phyloP scores from a whole-genome alignment of 2,113 vertebrate genomes.

The Gambusia affinis region DNA sequence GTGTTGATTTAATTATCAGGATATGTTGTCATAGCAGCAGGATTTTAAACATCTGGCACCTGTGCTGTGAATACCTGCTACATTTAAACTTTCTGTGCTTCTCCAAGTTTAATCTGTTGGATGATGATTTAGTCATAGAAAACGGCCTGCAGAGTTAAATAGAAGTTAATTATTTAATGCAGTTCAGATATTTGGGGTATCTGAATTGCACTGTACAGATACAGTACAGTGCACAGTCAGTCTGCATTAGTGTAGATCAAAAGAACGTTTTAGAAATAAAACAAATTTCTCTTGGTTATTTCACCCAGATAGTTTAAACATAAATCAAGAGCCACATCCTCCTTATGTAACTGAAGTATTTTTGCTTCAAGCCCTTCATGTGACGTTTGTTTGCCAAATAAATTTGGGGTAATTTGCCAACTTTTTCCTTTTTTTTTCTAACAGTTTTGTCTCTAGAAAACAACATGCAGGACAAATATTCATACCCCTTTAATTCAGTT shows the following conservation, averaged over 20 bases:
- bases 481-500: too few species aligned
- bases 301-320: background rate
- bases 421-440: background rate
- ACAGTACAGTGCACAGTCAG: too few species aligned
- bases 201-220: too few species aligned
- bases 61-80: conserved; percentile 34
- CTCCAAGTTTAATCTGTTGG: background rate
- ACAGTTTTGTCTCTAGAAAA: background rate
- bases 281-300: too few species aligned
- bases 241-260: too few species aligned
- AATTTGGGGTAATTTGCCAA: background rate
- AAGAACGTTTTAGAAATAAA: too few species aligned
- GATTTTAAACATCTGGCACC: background rate
- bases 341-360: background rate
- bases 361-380: background rate
- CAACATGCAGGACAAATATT: background rate
- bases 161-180: background rate
- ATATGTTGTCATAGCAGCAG: background rate
- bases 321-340: background rate
- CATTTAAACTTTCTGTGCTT: background rate
- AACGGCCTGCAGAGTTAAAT: background rate
- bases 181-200: too few species aligned
- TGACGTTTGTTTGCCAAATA: background rate
- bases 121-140: background rate
- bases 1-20: background rate